Conservation (phyloP, 2,113 vertebrate genomes). For the Urocynchramus pylzowi region DNA sequence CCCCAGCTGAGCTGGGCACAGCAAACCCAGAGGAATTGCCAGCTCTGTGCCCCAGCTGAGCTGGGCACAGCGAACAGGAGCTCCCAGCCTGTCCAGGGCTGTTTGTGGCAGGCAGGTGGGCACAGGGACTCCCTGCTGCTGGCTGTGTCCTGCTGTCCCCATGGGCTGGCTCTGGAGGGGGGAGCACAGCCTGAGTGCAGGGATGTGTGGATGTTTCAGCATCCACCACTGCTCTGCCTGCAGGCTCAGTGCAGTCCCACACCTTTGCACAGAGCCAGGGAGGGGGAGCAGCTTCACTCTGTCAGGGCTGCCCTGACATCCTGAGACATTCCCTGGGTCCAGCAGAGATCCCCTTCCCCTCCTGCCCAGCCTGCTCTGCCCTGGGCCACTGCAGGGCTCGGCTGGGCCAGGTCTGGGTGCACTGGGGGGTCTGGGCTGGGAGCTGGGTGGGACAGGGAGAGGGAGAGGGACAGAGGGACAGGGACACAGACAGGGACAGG, state of each 20-base stretch:
- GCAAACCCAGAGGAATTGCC: background rate
- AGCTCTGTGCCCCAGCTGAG: background rate
- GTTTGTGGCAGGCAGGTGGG: too few species aligned
- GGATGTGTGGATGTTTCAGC: too few species aligned
- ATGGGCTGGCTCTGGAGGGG: too few species aligned
- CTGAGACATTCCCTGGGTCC: background rate
- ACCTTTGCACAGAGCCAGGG: too few species aligned
- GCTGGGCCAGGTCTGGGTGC: background rate
- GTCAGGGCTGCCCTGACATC: background rate
- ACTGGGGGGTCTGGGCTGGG: background rate
- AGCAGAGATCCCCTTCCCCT: background rate
- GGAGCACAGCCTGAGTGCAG: too few species aligned
- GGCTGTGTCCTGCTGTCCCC: too few species aligned
- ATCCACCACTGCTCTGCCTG: too few species aligned
- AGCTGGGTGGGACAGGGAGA: background rate
- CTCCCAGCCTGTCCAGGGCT: too few species aligned
- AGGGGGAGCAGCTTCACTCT: too few species aligned
- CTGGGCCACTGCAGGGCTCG: background rate
- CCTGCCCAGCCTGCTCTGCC: background rate
- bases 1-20: background rate
- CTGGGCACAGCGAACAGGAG: background rate
- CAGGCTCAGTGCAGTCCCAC: too few species aligned
- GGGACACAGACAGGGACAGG: background rate
- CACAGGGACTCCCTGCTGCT: too few species aligned
- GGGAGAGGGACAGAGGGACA: too few species aligned